Evolutionary conservation across 2,888 invertebrate genomes (phyloP).

Genomic region (Agrenia bidenticulata): DNA sequence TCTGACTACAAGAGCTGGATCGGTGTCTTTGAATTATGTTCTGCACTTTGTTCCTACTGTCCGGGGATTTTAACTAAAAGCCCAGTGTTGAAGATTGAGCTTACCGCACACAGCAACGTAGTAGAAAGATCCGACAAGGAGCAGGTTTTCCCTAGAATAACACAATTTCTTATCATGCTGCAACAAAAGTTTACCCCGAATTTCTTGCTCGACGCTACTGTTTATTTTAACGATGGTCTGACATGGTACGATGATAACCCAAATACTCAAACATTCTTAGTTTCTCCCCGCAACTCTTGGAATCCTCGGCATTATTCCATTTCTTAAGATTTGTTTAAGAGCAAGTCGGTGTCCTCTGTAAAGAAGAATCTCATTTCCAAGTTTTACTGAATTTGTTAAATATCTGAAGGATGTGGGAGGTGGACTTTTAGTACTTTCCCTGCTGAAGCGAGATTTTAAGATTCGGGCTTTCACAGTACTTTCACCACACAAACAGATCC

Average conservation of each 20-base stretch:
- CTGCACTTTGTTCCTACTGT: background rate
- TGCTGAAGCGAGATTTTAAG: too few species aligned
- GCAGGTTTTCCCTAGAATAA: background rate
- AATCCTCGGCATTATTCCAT: background rate
- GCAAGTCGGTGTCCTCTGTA: too few species aligned
- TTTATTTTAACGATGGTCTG: constrained; percentile 1
- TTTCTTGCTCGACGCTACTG: background rate
- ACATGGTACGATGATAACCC: background rate
- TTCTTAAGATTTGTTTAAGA: too few species aligned
- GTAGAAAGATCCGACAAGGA: background rate
- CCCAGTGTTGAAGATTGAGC: background rate
- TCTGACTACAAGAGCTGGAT: background rate
- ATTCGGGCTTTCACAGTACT: too few species aligned
- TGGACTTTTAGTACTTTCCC: too few species aligned
- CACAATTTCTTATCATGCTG: background rate
- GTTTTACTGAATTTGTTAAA: too few species aligned
- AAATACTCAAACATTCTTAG: too few species aligned
- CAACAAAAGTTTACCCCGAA: constrained; percentile 3
- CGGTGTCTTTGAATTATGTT: constrained; percentile 17
- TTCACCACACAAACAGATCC: too few species aligned
- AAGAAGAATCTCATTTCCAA: too few species aligned
- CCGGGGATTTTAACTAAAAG: background rate
- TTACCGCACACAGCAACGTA: too few species aligned
- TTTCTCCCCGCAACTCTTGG: background rate
- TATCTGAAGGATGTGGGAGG: too few species aligned